These are phyloP conservation scores for Agelaius phoeniceus DNA, from an alignment of 2,113 vertebrate species.

Conservation along the genomic window DNA sequence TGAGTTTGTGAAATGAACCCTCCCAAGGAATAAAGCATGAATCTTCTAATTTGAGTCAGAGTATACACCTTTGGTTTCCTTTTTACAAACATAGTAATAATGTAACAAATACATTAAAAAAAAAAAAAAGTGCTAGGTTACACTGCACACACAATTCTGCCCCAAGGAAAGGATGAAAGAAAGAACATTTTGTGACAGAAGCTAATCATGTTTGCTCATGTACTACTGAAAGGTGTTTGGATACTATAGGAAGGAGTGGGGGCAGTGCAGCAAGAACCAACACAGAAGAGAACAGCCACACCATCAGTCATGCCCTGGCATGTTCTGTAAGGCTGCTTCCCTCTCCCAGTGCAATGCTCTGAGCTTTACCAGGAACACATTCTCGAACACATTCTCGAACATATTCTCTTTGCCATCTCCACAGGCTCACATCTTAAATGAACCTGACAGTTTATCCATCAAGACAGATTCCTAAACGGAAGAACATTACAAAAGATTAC, in stretches of 20 bases:
- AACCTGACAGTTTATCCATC: background rate
- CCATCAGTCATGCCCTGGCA: background rate
- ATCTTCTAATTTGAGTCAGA: background rate
- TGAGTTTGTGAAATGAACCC: background rate
- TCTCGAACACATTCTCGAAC: background rate
- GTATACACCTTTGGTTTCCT: background rate
- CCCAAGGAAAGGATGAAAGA: conserved; percentile 25
- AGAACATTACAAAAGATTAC: background rate
- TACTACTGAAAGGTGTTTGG: background rate
- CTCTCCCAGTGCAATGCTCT: background rate
- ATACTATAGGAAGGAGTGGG: background rate
- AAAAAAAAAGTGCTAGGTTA: background rate
- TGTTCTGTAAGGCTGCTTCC: background rate
- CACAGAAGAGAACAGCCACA: background rate
- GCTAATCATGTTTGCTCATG: conserved; percentile 35
- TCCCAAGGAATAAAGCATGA: background rate
- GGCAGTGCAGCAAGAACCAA: background rate
- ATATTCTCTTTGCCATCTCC: background rate
- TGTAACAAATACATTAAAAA: background rate
- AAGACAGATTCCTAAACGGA: background rate
- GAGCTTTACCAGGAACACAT: background rate
- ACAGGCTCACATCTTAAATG: background rate
- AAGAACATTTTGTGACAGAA: conserved; percentile 50
- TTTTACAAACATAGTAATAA: background rate
- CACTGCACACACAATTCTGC: background rate